Conservation (phyloP, 2,888 invertebrate genomes). For the Yponomeuta plumbellus region DNA sequence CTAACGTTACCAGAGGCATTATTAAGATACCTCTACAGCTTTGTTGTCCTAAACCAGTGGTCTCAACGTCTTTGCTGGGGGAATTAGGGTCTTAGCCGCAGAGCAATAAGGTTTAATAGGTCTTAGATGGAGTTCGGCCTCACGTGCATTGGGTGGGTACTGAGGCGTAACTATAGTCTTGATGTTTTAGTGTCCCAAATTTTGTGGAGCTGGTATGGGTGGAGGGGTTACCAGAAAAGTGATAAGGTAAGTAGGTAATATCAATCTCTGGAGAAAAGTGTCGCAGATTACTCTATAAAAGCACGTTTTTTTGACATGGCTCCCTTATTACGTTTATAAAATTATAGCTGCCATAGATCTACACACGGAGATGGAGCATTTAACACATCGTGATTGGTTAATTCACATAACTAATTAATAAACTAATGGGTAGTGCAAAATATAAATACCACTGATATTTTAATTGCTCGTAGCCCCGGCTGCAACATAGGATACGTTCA, state of each 20-base stretch:
- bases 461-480: too few relatives aligned
- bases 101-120: not conserved
- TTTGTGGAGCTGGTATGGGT: not conserved
- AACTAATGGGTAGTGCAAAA: too few relatives aligned
- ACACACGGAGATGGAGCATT: too few relatives aligned
- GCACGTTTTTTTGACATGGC: not conserved
- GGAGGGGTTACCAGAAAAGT: not conserved
- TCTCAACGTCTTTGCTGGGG: not conserved
- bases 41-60: not conserved
- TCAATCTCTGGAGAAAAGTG: not conserved
- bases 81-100: not conserved
- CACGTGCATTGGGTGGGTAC: not conserved
- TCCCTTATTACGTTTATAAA: constrained; percentile 25
- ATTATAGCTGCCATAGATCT: too few relatives aligned
- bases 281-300: too few relatives aligned
- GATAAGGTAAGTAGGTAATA: not conserved
- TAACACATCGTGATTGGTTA: too few relatives aligned
- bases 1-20: not conserved
- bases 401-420: too few relatives aligned
- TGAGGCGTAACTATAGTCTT: not conserved
- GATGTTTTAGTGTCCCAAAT: not conserved
- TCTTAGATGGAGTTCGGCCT: not conserved
- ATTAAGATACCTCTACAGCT: not conserved
- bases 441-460: too few relatives aligned
- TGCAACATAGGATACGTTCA: too few relatives aligned